Evolutionary conservation across 2,888 invertebrate genomes (phyloP).

Genomic region (Heliconius erato): DNA sequence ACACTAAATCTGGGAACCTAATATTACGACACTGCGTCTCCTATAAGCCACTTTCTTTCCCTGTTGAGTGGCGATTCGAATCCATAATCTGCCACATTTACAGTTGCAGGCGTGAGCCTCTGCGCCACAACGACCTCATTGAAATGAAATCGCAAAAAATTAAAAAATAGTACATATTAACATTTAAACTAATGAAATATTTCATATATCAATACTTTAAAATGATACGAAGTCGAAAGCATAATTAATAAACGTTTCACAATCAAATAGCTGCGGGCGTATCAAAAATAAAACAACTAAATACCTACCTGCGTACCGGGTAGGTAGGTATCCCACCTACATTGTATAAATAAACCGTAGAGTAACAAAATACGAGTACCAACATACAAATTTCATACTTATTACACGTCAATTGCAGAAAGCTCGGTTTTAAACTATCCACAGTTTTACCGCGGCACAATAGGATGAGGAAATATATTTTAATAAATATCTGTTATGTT

Average conservation of each 20-base stretch:
- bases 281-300: slow-evolving; percentile 41
- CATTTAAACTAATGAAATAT: too few relatives aligned
- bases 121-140: too few relatives aligned
- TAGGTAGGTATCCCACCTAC: background rate
- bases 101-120: too few relatives aligned
- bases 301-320: background rate
- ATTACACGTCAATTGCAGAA: slow-evolving; percentile 45
- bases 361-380: slow-evolving; percentile 36
- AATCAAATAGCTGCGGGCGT: slow-evolving; percentile 28
- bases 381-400: slow-evolving; percentile 36
- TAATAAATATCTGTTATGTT: slow-evolving; percentile 2
- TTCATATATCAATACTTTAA: background rate
- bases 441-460: slow-evolving; percentile 16
- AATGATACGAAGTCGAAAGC: background rate
- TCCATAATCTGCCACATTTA: too few relatives aligned
- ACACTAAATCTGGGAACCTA: background rate
- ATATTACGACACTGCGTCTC: background rate
- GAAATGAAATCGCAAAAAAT: too few relatives aligned
- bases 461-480: slow-evolving; percentile 16
- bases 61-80: background rate
- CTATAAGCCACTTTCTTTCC: background rate
- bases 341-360: background rate
- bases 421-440: slow-evolving; percentile 35
- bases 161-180: too few relatives aligned
- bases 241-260: slow-evolving; percentile 3